phyloP scores from a whole-genome alignment of 2,888 invertebrate genomes.

The Lepetodrilus schrolli region DNA sequence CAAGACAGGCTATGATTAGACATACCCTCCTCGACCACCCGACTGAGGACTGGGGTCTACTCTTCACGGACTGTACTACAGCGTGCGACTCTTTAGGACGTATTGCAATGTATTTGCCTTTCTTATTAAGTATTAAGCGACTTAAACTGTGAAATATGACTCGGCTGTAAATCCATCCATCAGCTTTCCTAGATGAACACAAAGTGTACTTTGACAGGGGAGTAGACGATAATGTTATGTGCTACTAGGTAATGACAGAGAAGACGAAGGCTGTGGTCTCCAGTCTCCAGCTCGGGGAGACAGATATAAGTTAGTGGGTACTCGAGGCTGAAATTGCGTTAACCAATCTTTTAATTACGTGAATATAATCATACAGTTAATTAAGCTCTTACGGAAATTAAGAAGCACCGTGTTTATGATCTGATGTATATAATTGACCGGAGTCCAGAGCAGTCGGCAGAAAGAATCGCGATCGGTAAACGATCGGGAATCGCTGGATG shows the following conservation, averaged over 20 bases:
- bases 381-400: conserved; percentile 24
- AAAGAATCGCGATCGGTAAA: too few relatives aligned
- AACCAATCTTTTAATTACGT: conserved; percentile 23
- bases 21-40: neutral
- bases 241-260: neutral
- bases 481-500: too few relatives aligned
- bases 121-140: conserved; percentile 21
- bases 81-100: neutral
- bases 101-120: conserved; percentile 15
- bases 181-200: neutral
- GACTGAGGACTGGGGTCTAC: neutral
- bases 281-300: neutral
- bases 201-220: neutral
- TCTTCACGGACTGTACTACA: neutral
- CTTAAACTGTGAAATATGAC: conserved; percentile 12
- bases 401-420: neutral
- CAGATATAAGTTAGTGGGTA: neutral
- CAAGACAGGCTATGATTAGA: conserved; percentile 6
- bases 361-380: conserved; percentile 19
- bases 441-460: too few relatives aligned
- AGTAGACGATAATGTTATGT: neutral
- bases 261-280: neutral
- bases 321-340: conserved; percentile 6
- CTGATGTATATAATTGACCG: neutral
- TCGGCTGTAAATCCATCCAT: neutral